Base-by-base conservation (phyloP, 1,140 invertebrate genomes). In the Drosophila nasuta region DNA sequence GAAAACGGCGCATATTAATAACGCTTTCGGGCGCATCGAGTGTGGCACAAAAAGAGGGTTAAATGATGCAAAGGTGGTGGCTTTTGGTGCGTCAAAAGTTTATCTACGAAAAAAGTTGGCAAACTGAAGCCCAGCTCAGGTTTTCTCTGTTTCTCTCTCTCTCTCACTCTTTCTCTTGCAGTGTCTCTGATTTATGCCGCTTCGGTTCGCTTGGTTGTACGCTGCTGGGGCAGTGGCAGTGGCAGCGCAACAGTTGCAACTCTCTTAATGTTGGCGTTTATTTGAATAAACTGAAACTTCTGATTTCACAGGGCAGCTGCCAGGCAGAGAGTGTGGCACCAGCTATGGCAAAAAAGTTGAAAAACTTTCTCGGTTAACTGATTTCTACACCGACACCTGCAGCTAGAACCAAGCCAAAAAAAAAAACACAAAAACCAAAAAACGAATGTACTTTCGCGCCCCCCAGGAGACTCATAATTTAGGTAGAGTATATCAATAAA, bases 251-350 rank as follows among this genome's bases (percentile, higher is more conserved):
- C 85, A 89, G 85, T 89, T 89, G 85, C 85, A 89, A 85, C 64
- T 15, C 64, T 81, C 85, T 89, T 89, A 89, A 90, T 89, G 85
- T 89, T 68, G 86, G 86, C 85, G 78, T 89, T 89, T 89, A 89
- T 89, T 89, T 89, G 85, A 89, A 89, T 89, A 89, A 90, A 89
- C 86, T 89, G 75, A 88, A 89, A 89, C 85, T 89, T 88, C 25
- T 88, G 85, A 88, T 88, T 88, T 89, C 77, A 59, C 69, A 85
- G 69, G 51, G 74, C 69, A 75, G 56, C 67, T 57, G 73, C 75
- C 69, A 33, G 33, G 10, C n/a, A 30, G 62, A 48, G 28, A 25
- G 20, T 25, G 30, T 38, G 71, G 25, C 48, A 43, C 5, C 5
- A 52, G 25, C 49, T 43, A 28, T 10, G 52, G 54, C 63, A 82